phyloP scores from a whole-genome alignment of 2,888 invertebrate genomes.

The Harpalus rufipes region DNA sequence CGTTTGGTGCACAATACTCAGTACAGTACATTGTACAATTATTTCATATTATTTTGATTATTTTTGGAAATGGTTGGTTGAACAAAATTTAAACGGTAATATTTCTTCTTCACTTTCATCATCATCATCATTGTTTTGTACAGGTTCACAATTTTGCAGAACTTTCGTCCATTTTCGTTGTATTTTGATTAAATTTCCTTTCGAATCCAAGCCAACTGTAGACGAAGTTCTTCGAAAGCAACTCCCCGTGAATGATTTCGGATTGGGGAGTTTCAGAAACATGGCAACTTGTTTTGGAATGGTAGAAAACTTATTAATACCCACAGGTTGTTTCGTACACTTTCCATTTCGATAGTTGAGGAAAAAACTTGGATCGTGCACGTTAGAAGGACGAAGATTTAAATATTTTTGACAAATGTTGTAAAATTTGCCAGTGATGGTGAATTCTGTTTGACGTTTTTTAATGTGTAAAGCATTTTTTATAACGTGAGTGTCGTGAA shows the following conservation, averaged over 20 bases:
- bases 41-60: neutral
- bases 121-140: neutral
- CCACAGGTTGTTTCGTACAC: neutral
- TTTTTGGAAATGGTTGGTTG: neutral
- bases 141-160: neutral
- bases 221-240: neutral
- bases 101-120: neutral
- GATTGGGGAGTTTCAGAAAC: neutral
- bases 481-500: neutral
- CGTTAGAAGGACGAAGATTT: neutral
- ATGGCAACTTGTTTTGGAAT: neutral
- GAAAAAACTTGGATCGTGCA: neutral
- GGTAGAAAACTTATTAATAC: neutral
- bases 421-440: neutral
- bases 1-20: too few relatives aligned
- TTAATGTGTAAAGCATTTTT: neutral
- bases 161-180: neutral
- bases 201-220: neutral
- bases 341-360: neutral
- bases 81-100: neutral
- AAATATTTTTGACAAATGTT: neutral
- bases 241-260: neutral
- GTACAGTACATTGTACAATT: neutral
- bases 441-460: neutral
- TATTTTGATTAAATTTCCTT: neutral